These are phyloP conservation scores for Stenurella melanura DNA, from an alignment of 2,888 invertebrate species.

Conservation along the genomic window DNA sequence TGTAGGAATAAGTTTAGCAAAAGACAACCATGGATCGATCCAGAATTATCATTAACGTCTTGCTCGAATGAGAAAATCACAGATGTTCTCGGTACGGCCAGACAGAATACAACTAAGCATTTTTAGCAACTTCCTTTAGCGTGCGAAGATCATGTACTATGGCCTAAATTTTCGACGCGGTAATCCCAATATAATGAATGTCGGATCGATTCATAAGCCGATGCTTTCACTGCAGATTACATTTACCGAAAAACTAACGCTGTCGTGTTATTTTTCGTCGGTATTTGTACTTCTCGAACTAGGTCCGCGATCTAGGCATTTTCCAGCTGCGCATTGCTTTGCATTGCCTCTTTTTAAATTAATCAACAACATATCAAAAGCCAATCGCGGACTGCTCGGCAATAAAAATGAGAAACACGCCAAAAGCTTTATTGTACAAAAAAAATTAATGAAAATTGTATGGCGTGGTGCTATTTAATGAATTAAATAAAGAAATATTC, in stretches of 20 bases:
- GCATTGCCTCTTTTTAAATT: constrained; percentile 37
- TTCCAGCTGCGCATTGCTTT: constrained; percentile 61
- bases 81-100: constrained; percentile 25
- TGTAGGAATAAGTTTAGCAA: constrained; percentile 67
- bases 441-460: constrained; percentile 24
- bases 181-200: constrained; percentile 13
- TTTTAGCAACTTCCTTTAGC: constrained; percentile 12
- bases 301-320: constrained; percentile 65
- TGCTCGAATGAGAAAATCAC: constrained; percentile 8
- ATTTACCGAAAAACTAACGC: constrained; percentile 45
- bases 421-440: constrained; percentile 55
- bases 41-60: constrained; percentile 41
- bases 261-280: constrained; percentile 15
- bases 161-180: constrained; percentile 35
- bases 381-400: constrained; percentile 69
- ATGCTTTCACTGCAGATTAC: constrained; percentile 59
- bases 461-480: constrained; percentile 46
- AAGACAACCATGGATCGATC: constrained; percentile 63
- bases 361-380: constrained; percentile 70
- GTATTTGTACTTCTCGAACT: constrained; percentile 49
- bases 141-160: constrained; percentile 15
- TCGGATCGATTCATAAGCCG: constrained; percentile 61
- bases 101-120: background rate
- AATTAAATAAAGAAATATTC: constrained; percentile 36
- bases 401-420: constrained; percentile 58